These are phyloP conservation scores for Scaptomyza hsui DNA, from an alignment of 1,140 invertebrate genomes.

Conservation along the genomic window DNA sequence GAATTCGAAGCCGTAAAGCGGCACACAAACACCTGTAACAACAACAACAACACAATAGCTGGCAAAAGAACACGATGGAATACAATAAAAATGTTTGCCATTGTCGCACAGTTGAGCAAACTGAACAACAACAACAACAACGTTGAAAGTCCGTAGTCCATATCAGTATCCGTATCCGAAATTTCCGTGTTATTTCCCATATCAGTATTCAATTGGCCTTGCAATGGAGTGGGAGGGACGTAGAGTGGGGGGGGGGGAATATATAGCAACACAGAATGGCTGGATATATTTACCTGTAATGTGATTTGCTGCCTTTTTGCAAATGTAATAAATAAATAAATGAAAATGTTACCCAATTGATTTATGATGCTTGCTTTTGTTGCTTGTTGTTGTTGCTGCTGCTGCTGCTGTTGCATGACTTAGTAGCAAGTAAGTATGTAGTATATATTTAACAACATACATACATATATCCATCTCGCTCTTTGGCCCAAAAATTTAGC, in stretches of 20 bases:
- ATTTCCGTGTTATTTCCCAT: conserved; percentile 35
- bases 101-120: conserved; percentile 58
- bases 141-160: conserved; percentile 12
- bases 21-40: conserved; percentile 35
- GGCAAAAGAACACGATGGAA: conserved; percentile 44
- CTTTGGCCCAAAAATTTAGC: conserved; percentile 1
- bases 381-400: not conserved
- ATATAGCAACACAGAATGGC: not conserved
- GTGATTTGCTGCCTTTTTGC: conserved; percentile 44
- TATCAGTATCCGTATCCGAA: conserved; percentile 31
- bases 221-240: not conserved
- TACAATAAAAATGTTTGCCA: conserved; percentile 70
- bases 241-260: not conserved
- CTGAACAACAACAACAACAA: not conserved
- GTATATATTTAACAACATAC: no score
- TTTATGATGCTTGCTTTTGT: conserved; percentile 25
- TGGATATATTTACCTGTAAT: conserved; percentile 31
- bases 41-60: conserved; percentile 25
- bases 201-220: conserved; percentile 41
- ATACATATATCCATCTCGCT: not conserved
- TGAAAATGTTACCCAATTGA: conserved; percentile 44
- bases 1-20: conserved; percentile 74
- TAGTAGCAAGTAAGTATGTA: not conserved
- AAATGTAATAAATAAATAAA: conserved; percentile 47
- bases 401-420: not conserved